A percentile compares a stretch with the other conserved stretches of the same genome.
phyloP scores from a whole-genome alignment of 2,113 vertebrate species.

The Heteronetta atricapilla region DNA sequence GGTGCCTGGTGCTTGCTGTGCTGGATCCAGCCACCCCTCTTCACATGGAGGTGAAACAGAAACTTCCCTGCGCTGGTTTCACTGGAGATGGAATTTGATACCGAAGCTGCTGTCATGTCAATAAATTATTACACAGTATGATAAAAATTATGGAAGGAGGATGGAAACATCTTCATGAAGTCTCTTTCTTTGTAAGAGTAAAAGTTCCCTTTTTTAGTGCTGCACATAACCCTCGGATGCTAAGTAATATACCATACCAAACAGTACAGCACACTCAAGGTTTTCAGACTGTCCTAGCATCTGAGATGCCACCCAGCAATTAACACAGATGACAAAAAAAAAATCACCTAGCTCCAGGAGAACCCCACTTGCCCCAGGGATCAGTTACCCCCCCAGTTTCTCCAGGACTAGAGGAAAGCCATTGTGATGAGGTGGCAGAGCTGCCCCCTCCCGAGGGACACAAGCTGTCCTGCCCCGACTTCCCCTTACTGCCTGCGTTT shows the following conservation, averaged over 20 bases:
- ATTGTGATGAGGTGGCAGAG: rapidly evolving
- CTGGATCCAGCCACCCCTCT: background rate
- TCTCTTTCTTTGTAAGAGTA: background rate
- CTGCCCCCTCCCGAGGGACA: background rate
- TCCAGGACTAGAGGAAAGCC: background rate
- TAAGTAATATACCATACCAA: background rate
- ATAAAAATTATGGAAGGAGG: background rate
- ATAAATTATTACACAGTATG: background rate
- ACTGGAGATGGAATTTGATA: background rate
- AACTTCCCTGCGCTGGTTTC: background rate
- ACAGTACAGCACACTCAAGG: no score
- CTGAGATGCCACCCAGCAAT: background rate
- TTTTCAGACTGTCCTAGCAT: background rate
- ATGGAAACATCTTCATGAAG: background rate
- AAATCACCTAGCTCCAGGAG: background rate
- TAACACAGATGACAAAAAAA: background rate
- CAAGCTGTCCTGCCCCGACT: background rate
- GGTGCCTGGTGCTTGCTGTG: background rate
- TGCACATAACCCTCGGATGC: background rate
- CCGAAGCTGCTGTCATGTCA: rapidly evolving
- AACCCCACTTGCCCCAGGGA: background rate
- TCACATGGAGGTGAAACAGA: background rate
- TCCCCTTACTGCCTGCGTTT: background rate
- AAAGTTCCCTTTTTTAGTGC: background rate
- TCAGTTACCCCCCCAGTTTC: background rate